Conservation (phyloP, 1,140 invertebrate genomes). For the Listronotus oregonensis region DNA sequence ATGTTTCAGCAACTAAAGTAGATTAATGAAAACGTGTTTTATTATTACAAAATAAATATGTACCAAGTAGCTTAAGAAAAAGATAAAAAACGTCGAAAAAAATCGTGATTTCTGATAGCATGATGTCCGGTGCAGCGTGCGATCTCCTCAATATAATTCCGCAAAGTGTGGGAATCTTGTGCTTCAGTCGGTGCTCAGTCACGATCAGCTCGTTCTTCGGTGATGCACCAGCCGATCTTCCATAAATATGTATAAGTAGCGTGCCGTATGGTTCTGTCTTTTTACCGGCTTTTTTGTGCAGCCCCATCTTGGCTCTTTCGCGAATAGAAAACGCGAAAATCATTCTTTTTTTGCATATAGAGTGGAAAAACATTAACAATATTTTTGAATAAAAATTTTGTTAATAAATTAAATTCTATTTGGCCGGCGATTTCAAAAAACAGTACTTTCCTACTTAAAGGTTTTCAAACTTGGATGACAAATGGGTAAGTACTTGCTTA, state of each 20-base stretch:
- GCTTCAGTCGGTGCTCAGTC: slow-evolving; percentile 24
- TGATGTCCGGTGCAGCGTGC: slow-evolving; percentile 25
- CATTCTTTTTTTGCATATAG: no score
- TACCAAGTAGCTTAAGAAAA: no score
- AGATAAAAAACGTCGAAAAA: slow-evolving; percentile 1
- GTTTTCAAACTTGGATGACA: no score
- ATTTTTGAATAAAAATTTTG: no score
- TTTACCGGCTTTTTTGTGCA: slow-evolving; percentile 14
- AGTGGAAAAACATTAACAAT: no score
- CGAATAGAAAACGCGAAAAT: not conserved
- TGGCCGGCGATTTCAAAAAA: not conserved
- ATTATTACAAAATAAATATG: no score
- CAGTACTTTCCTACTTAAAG: not conserved
- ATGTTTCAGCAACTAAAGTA: no score
- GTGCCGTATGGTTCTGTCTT: slow-evolving; percentile 23
- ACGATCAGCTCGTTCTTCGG: slow-evolving; percentile 28
- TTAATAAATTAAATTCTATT: no score
- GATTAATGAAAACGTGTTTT: no score
- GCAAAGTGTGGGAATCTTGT: slow-evolving; percentile 30
- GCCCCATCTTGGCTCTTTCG: not conserved
- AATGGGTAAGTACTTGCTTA: not conserved
- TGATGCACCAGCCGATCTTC: slow-evolving; percentile 21
- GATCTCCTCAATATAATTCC: slow-evolving; percentile 27
- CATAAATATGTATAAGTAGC: slow-evolving; percentile 28
- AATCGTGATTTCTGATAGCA: slow-evolving; percentile 16